Percentiles rank a stretch among this genome's conserved stretches.
Evolutionary conservation across 2,113 vertebrate genomes (phyloP).

Genomic region (Picathartes gymnocephalus): DNA sequence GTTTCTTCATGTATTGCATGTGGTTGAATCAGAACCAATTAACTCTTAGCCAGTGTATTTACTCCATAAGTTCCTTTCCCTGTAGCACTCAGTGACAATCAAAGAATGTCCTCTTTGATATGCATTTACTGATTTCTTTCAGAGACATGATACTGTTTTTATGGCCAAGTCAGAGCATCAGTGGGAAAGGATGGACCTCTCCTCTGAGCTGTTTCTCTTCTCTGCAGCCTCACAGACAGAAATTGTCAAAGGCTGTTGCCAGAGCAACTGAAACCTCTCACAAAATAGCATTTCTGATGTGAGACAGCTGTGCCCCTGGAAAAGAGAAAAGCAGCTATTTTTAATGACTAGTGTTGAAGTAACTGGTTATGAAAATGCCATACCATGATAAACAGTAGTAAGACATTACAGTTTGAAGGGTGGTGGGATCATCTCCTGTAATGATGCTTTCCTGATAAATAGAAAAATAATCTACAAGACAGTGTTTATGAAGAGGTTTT

Average conservation of each 20-base stretch:
- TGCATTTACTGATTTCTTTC: neutral
- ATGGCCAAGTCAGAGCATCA: slow-evolving; percentile 6
- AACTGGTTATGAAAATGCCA: neutral
- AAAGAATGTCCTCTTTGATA: slow-evolving; percentile 16
- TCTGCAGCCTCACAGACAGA: slow-evolving; percentile 35
- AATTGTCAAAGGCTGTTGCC: slow-evolving; percentile 60
- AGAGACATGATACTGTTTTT: slow-evolving; percentile 28
- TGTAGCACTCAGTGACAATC: neutral
- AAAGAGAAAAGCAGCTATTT: slow-evolving; percentile 35
- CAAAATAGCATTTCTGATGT: slow-evolving; percentile 56
- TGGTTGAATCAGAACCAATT: neutral
- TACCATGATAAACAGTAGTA: neutral
- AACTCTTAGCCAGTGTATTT: neutral
- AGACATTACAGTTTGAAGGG: neutral
- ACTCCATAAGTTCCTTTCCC: neutral
- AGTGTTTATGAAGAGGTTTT: neutral
- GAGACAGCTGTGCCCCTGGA: slow-evolving; percentile 22
- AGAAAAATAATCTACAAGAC: neutral
- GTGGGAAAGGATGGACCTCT: slow-evolving; percentile 15
- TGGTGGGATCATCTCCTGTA: neutral
- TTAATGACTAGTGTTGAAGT: slow-evolving; percentile 31
- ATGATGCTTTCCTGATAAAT: neutral
- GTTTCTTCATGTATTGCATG: neutral
- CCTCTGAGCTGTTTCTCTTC: neutral
- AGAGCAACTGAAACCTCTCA: slow-evolving; percentile 64